Evolutionary conservation across 2,113 vertebrate species (phyloP), one percentile per base, ranked within the genome.

Genomic region (Lepisosteus oculatus): DNA sequence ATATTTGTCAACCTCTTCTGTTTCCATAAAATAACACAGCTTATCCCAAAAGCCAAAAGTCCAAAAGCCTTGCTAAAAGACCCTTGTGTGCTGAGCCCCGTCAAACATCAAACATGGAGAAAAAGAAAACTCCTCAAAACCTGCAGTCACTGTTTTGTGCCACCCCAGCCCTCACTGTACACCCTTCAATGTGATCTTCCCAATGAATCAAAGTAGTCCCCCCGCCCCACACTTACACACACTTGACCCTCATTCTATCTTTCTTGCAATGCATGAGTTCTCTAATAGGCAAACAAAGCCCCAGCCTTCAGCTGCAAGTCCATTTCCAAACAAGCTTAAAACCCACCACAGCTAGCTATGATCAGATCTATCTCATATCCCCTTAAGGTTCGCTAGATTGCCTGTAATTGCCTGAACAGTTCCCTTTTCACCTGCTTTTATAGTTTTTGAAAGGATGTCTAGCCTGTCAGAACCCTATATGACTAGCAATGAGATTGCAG

Each of bases 341-440:
- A 72, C 29, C 63, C 13, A 43, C 70, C n/a, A 65, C 43, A 66
- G n/a, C 64, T 64, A 11, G 4, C 59, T 11, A 29, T 59, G 11
- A 3, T 59, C 59, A 61, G 57, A 57, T 44, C 42, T 29, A 17
- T 29, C 45, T 42, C 7, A 29, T 17, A 29, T 62, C 44, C 59
- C 42, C n/a, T 8, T 47, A 15, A 15, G 43, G n/a, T 2, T 67
- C 13, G 3, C 43, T 29, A 67, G 65, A 51, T n/a, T 51, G n/a
- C 12, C 11, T 14, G 56, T n/a, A 17, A 5, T 12, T 54, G 17
- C 54, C 4, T 11, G 45, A 55, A 17, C 66, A 44, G 15, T n/a
- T 41, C 45, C 14, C 8, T 45, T 45, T 66, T 55, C 15, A 43
- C 6, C 7, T 3, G 47, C 15, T 54, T 51, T 68, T 55, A 55